A percentile compares a stretch with the other conserved stretches of the same genome.
These are phyloP conservation scores for Echinometra lucunter DNA, from an alignment of 53 echinoderm and acorn worm species.

Conservation along the genomic window DNA sequence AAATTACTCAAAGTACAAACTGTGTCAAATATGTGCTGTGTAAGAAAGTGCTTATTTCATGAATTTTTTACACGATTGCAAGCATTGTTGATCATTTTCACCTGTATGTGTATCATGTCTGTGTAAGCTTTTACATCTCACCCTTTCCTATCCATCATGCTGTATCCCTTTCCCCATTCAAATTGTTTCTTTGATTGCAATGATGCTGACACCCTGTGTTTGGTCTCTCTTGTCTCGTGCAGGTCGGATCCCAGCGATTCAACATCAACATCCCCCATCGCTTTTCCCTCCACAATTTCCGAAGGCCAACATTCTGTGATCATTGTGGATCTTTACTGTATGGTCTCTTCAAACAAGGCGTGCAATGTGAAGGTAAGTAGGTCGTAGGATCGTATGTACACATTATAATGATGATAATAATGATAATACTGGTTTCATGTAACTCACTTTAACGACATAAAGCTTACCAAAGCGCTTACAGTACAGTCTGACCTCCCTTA, in stretches of 20 bases:
- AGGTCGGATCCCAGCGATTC: constrained; percentile 84
- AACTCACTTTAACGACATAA: neutral
- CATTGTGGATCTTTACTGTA: constrained; percentile 99
- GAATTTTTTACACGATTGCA: neutral
- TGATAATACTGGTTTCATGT: neutral
- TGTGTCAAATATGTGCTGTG: neutral
- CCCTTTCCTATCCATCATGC: neutral
- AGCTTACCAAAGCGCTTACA: no score
- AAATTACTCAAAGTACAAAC: neutral
- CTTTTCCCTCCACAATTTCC: constrained; percentile 95
- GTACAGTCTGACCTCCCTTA: no score
- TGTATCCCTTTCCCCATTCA: neutral
- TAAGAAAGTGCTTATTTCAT: neutral
- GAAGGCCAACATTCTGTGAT: constrained; percentile 95
- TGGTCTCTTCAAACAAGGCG: constrained; percentile 93
- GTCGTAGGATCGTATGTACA: neutral
- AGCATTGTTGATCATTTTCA: neutral
- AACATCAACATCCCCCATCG: constrained; percentile 98
- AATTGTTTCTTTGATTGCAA: neutral
- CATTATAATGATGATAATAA: neutral
- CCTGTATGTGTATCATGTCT: constrained; percentile 11
- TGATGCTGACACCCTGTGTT: neutral
- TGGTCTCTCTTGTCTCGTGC: constrained; percentile 8
- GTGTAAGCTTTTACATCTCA: neutral
- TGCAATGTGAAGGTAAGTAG: constrained; percentile 88